phyloP scores from a whole-genome alignment of 1,140 invertebrate genomes.

The Brachionus sp. region DNA sequence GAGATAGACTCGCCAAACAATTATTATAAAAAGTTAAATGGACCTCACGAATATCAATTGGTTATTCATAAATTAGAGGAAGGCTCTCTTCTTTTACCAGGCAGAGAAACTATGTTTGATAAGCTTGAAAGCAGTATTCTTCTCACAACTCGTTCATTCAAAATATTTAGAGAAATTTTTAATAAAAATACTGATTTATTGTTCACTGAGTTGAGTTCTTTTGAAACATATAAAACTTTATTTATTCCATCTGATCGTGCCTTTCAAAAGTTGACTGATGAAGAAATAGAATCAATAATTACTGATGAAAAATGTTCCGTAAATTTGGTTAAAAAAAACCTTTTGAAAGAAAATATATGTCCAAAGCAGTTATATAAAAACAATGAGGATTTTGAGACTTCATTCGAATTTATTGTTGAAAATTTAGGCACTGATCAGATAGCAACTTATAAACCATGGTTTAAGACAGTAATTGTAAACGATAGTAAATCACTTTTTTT shows the following conservation, averaged over 20 bases:
- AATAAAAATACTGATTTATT: neutral
- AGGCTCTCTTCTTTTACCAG: neutral
- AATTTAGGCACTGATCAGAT: neutral
- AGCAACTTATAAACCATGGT: neutral
- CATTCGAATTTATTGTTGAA: neutral
- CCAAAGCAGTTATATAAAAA: neutral
- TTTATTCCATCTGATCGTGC: constrained; percentile 13
- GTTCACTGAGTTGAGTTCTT: neutral
- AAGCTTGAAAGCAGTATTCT: neutral
- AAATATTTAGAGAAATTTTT: neutral
- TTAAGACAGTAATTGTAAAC: neutral
- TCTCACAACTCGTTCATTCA: neutral
- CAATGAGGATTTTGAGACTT: neutral
- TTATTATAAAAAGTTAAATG: neutral
- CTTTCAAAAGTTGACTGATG: neutral
- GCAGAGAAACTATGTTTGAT: neutral
- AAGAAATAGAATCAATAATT: constrained; percentile 1
- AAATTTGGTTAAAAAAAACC: neutral
- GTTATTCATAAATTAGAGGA: neutral
- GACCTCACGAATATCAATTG: neutral
- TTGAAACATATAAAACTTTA: neutral
- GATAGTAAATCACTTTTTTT: neutral
- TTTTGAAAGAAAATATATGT: neutral
- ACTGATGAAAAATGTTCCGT: neutral
- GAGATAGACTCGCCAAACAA: neutral